phyloP scores from a whole-genome alignment of 2,888 invertebrate genomes.

The Notocelia uddmanniana region DNA sequence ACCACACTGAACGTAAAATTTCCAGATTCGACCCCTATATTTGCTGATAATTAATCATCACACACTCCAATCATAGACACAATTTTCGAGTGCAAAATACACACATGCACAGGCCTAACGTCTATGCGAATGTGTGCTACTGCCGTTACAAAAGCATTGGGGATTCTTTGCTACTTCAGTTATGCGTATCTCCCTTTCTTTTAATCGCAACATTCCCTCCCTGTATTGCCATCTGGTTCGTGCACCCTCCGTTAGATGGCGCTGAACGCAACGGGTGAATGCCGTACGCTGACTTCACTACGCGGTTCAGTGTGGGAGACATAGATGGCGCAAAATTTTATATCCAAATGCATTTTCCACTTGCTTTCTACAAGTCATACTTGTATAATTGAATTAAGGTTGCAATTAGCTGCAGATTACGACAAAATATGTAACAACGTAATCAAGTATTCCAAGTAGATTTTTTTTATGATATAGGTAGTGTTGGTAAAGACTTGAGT shows the following conservation, averaged over 20 bases:
- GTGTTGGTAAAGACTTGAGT: no score
- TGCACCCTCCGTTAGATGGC: slow-evolving; percentile 52
- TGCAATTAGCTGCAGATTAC: no score
- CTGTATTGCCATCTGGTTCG: slow-evolving; percentile 42
- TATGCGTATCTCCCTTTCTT: not conserved
- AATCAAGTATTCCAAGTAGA: no score
- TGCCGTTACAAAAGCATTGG: not conserved
- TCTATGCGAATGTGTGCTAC: not conserved
- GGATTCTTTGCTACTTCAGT: not conserved
- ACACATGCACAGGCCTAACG: not conserved
- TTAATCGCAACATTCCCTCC: not conserved
- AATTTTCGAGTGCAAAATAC: not conserved
- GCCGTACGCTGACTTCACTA: not conserved
- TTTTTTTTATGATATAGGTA: no score
- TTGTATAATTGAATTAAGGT: no score
- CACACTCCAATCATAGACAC: not conserved
- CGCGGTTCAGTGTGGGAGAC: slow-evolving; percentile 43
- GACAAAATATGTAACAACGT: no score
- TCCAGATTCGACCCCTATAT: no score
- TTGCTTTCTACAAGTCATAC: not conserved
- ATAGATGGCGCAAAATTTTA: slow-evolving; percentile 57
- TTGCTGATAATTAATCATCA: not conserved
- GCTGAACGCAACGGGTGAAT: slow-evolving; percentile 12
- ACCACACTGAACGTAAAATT: no score
- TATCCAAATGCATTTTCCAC: not conserved